phyloP scores from a whole-genome alignment of 1,140 invertebrate species.

The Drosophila miranda region DNA sequence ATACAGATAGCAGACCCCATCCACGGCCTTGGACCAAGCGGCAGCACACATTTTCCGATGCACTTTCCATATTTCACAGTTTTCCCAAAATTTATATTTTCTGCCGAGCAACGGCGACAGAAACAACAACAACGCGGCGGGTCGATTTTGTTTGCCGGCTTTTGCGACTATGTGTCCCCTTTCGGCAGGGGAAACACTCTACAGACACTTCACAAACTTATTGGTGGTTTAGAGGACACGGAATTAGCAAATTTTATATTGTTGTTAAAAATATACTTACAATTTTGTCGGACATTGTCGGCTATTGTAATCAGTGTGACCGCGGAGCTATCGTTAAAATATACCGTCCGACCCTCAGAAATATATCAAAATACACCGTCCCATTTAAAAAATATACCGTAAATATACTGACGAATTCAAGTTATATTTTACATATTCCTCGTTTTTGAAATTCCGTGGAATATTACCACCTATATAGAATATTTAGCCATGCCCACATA shows the following conservation, averaged over 20 bases:
- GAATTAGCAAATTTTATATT: neutral
- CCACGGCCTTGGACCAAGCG: neutral
- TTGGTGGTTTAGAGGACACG: neutral
- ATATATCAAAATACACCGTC: no score
- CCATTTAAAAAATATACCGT: no score
- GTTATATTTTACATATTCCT: no score
- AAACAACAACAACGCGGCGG: constrained; percentile 25
- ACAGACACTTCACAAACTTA: neutral
- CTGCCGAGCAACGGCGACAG: constrained; percentile 12
- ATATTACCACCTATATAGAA: no score
- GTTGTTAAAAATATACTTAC: constrained; percentile 62
- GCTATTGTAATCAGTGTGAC: constrained; percentile 37
- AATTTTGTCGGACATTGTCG: constrained; percentile 69
- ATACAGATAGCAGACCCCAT: neutral
- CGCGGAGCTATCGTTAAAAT: neutral
- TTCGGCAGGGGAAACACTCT: neutral
- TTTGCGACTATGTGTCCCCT: constrained; percentile 14
- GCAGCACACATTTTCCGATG: neutral
- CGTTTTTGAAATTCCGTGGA: no score
- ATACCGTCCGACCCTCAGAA: neutral
- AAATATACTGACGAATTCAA: no score
- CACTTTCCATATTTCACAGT: neutral
- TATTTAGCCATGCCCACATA: no score
- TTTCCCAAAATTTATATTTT: constrained; percentile 16
- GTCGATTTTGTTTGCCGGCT: constrained; percentile 38